phyloP scores from a whole-genome alignment of 2,113 vertebrate species.

The Gnathonemus echidnorhynchus region DNA sequence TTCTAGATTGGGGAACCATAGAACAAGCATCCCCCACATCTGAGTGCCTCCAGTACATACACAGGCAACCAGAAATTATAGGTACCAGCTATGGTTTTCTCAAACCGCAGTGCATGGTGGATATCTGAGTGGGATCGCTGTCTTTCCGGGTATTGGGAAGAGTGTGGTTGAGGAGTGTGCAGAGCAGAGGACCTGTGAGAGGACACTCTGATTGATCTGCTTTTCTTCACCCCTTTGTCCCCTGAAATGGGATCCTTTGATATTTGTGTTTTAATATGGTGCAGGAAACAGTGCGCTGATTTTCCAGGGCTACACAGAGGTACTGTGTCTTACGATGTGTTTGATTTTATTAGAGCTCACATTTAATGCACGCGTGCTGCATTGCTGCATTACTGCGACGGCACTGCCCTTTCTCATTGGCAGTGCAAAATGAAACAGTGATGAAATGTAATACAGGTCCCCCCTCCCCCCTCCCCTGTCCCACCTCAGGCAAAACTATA shows the following conservation, averaged over 20 bases:
- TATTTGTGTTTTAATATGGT: slow-evolving; percentile 86
- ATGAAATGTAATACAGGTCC: slow-evolving; percentile 97
- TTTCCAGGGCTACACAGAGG: slow-evolving; percentile 74
- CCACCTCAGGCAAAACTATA: slow-evolving; percentile 90
- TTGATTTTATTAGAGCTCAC: slow-evolving; percentile 99
- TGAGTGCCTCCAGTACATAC: neutral
- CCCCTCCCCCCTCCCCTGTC: slow-evolving; percentile 35
- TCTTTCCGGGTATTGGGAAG: neutral
- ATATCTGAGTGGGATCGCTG: neutral
- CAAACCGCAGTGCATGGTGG: neutral
- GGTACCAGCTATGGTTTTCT: neutral
- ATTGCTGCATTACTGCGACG: slow-evolving; percentile 93
- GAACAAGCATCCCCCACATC: neutral
- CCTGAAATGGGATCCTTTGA: slow-evolving; percentile 42
- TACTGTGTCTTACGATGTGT: slow-evolving; percentile 90
- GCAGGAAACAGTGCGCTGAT: slow-evolving; percentile 79
- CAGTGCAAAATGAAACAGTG: slow-evolving; percentile 98
- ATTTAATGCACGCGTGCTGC: slow-evolving; percentile 97
- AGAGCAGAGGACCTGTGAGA: neutral
- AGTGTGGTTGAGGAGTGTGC: neutral
- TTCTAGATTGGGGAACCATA: neutral
- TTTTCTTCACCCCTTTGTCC: slow-evolving; percentile 39
- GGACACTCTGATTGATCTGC: slow-evolving; percentile 38
- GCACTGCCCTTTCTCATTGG: slow-evolving; percentile 95
- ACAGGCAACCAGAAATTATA: neutral